These are phyloP conservation scores for Caenorhabditis angaria DNA, from an alignment of 2,888 invertebrate genomes.

Conservation along the genomic window DNA sequence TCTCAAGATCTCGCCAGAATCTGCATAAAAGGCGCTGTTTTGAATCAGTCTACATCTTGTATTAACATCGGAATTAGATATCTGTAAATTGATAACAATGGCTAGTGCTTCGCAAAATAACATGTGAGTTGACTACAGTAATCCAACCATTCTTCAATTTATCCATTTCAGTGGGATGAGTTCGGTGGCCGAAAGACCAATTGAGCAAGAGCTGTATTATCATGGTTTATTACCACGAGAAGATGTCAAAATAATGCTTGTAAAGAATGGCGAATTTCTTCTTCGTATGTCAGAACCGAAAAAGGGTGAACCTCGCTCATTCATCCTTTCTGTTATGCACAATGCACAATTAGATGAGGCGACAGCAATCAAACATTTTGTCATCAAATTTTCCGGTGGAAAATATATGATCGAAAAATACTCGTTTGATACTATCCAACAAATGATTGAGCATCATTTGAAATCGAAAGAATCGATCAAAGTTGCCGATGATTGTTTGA, in stretches of 20 bases:
- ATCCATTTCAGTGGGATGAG: background rate
- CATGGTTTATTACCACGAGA: conserved; percentile 5
- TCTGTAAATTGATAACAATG: no score
- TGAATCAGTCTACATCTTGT: no score
- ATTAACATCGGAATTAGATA: no score
- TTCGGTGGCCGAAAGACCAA: background rate
- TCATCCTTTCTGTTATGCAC: conserved; percentile 49
- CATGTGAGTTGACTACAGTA: no score
- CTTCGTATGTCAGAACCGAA: conserved; percentile 53
- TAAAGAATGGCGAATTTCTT: conserved; percentile 31
- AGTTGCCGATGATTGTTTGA: background rate
- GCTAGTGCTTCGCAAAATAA: no score
- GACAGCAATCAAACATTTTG: conserved; percentile 48
- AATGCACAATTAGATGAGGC: background rate
- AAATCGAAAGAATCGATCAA: conserved; percentile 25
- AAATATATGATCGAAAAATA: conserved; percentile 41
- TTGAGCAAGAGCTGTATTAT: background rate
- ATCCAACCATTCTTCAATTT: background rate
- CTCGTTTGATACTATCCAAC: conserved; percentile 33
- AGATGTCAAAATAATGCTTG: background rate
- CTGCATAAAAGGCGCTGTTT: no score
- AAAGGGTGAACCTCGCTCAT: conserved; percentile 32
- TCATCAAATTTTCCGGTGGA: conserved; percentile 33
- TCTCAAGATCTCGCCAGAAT: no score
- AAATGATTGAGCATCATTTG: conserved; percentile 35